A percentile compares a stretch with the other conserved stretches of the same genome.
phyloP scores from a whole-genome alignment of 2,888 invertebrate species.

The Gasteruption jaculator region DNA sequence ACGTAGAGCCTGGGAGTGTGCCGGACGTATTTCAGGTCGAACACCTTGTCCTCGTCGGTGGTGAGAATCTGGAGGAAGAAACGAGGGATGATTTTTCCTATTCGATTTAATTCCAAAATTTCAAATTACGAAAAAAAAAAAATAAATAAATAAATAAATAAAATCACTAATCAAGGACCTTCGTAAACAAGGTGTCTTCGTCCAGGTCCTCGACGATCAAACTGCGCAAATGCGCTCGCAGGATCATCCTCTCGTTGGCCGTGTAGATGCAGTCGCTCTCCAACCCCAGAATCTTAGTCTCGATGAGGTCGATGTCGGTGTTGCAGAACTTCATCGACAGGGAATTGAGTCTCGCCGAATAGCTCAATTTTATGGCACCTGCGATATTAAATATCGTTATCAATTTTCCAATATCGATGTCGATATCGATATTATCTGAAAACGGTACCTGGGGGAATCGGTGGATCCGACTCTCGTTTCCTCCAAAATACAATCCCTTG shows the following conservation, averaged over 20 bases:
- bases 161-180: no score
- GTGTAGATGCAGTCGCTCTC: conserved; percentile 76
- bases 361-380: conserved; percentile 56
- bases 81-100: neutral
- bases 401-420: neutral
- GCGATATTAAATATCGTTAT: conserved; percentile 24
- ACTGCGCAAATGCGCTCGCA: conserved; percentile 65
- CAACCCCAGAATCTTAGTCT: conserved; percentile 62
- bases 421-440: conserved; percentile 2
- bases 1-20: conserved; percentile 60
- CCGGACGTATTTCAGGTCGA: conserved; percentile 73
- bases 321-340: conserved; percentile 65
- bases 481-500: conserved; percentile 31
- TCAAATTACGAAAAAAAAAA: conserved; percentile 2
- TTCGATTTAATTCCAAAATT: neutral
- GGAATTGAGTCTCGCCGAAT: conserved; percentile 60
- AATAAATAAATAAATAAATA: neutral
- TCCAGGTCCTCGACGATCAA: conserved; percentile 69
- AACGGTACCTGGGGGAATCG: conserved; percentile 65
- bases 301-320: conserved; percentile 66
- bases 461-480: conserved; percentile 56
- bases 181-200: conserved; percentile 71
- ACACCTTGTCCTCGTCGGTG: conserved; percentile 75
- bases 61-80: conserved; percentile 61
- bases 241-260: conserved; percentile 71